Percentiles rank a stretch among this genome's conserved stretches.
These are phyloP conservation scores for Alexandromys fortis DNA, from an alignment of 2,113 vertebrate species.

Conservation along the genomic window DNA sequence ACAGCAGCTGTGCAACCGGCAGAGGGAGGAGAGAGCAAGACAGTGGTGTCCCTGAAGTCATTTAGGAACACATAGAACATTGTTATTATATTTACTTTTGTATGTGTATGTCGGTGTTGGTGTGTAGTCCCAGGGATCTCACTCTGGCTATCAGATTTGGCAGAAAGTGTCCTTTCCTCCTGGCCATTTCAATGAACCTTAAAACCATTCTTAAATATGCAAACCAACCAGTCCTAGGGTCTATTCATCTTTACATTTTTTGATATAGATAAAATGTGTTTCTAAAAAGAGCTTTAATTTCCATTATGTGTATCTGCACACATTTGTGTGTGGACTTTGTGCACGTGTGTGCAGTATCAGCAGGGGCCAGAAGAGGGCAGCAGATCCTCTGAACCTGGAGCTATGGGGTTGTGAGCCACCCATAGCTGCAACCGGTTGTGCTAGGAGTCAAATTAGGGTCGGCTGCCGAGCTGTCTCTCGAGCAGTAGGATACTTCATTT, in stretches of 20 bases:
- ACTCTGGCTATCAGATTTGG: neutral
- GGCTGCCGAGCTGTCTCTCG: no score
- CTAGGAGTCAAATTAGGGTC: neutral
- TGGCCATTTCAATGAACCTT: neutral
- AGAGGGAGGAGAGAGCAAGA: neutral
- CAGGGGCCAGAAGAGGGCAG: neutral
- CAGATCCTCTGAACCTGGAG: neutral
- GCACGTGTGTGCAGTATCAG: neutral
- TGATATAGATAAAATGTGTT: neutral
- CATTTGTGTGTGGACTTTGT: neutral
- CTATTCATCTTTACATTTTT: slow-evolving; percentile 19
- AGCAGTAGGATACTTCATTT: neutral
- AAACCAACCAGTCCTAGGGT: neutral
- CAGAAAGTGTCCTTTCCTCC: neutral
- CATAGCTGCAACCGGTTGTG: no score
- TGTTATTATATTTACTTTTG: neutral
- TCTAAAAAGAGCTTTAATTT: neutral
- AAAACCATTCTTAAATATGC: neutral
- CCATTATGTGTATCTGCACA: neutral
- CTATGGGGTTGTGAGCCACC: neutral
- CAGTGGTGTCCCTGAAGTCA: neutral
- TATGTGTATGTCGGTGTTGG: neutral
- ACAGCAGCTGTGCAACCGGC: neutral
- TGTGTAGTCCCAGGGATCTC: neutral
- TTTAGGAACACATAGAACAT: neutral